Conservation (phyloP, 23 tunicate species). For the Diplosoma virens region DNA sequence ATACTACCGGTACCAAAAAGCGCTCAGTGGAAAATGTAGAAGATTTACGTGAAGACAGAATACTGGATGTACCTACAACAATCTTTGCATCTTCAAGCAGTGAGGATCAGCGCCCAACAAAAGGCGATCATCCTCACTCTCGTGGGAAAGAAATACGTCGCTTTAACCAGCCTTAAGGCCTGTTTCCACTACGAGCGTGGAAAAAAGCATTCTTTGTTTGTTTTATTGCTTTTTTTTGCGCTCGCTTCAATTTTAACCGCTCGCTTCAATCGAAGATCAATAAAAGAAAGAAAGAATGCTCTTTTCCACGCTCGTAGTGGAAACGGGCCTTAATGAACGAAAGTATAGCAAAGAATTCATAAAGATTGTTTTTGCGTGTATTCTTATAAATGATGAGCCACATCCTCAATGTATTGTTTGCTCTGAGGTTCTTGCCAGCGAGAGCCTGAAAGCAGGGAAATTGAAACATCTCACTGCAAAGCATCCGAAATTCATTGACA, state of each 20-base stretch:
- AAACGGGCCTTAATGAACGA: background rate
- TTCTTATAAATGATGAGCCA: background rate
- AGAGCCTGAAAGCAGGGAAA: too few species aligned
- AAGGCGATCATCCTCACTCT: background rate
- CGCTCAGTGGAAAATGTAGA: background rate
- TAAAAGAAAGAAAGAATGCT: too few species aligned
- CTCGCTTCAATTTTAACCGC: too few species aligned
- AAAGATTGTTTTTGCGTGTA: background rate
- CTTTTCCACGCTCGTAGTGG: too few species aligned
- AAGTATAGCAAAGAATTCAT: background rate
- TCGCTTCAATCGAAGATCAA: too few species aligned
- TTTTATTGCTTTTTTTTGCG: too few species aligned
- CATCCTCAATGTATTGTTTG: background rate
- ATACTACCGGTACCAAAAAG: background rate
- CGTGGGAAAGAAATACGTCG: background rate
- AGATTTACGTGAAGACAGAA: background rate
- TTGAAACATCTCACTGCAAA: background rate
- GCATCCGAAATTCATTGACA: background rate
- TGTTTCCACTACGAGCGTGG: too few species aligned
- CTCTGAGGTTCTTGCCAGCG: background rate
- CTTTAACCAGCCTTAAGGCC: background rate
- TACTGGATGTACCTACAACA: background rate
- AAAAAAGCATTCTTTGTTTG: too few species aligned
- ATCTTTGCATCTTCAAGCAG: background rate
- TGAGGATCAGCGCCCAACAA: background rate